Base-by-base conservation (phyloP, 2,113 vertebrate genomes). In the Aptenodytes patagonicus region DNA sequence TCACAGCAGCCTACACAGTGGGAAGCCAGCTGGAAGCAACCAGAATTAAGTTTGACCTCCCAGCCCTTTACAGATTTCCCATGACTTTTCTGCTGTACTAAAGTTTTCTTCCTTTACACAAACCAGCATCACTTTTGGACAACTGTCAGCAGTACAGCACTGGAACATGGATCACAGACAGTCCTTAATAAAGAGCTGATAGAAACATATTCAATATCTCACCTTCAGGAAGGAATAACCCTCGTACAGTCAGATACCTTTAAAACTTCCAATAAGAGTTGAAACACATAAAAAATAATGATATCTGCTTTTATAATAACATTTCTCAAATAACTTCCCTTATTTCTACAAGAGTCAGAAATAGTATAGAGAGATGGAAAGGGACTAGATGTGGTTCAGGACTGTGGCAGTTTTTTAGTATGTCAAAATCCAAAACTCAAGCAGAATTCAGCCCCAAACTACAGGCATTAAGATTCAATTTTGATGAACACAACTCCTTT, bases 1-100 rank as follows among this genome's bases (percentile, higher is more conserved):
- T 96, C 83, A 92, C 77, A 96, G 55, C 42, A 94, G 62, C 24
- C 61, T 66, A n/a, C 85, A 38, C 42, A 94, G 91, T 52, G 61
- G 87, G 77, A 96, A 94, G 89, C 57, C 95, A 96, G 81, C 91
- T 96, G 91, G 84, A 89, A 91, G 65, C 38, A 76, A 69, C 18
- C 22, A 87, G 84, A 93, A 91, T 57, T 52, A 70, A 69, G 29
- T 82, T 82, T 94, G 89, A 96, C 93, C 87, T 94, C n/a, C 47
- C 19, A 94, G 25, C 29, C 42, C 60, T 28, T 91, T 49, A 31
- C 81, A 93, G 44, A 79, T 82, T 96, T 97, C 87, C 91, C 91
- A 87, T 93, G 81, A 87, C 91, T 95, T 89, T 62, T 81, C 60
- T 81, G n/a, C 14, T 83, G 13, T 64, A n/a, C 52, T 60, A 13